These are phyloP conservation scores for Eumacrocentrus americanus DNA, from an alignment of 2,888 invertebrate species.

Conservation along the genomic window DNA sequence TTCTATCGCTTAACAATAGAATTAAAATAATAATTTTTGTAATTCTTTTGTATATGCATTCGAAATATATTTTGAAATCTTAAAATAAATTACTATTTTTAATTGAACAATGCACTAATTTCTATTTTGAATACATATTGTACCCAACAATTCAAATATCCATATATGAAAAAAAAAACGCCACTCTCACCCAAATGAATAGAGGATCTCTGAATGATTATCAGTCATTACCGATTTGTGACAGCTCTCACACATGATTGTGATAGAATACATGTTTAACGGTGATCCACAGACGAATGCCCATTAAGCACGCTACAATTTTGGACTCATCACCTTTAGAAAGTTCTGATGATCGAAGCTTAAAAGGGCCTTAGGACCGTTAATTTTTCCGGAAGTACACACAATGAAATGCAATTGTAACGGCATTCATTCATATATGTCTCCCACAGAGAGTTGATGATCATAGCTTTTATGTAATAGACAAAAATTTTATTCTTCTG, in stretches of 20 bases:
- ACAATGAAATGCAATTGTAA: constrained; percentile 10
- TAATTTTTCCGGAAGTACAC: constrained; percentile 1
- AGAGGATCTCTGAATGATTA: not conserved
- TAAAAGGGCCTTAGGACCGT: constrained; percentile 9
- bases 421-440: constrained; percentile 9
- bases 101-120: not conserved
- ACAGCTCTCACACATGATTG: no score
- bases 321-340: not conserved
- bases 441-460: not conserved
- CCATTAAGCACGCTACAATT: not conserved
- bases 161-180: not conserved
- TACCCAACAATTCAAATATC: no score
- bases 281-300: no score
- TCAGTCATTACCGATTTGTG: not conserved
- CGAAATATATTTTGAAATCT: no score
- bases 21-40: no score
- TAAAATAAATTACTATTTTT: no score
- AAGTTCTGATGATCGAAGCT: not conserved
- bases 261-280: not conserved
- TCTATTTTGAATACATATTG: not conserved
- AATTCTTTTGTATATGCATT: not conserved
- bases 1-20: not conserved
- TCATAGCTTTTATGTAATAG: not conserved
- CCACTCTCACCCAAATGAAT: not conserved
- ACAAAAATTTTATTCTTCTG: constrained; percentile 1